phyloP scores from a whole-genome alignment of 2,797 vertebrate species.

The Sebastes trivittatus region DNA sequence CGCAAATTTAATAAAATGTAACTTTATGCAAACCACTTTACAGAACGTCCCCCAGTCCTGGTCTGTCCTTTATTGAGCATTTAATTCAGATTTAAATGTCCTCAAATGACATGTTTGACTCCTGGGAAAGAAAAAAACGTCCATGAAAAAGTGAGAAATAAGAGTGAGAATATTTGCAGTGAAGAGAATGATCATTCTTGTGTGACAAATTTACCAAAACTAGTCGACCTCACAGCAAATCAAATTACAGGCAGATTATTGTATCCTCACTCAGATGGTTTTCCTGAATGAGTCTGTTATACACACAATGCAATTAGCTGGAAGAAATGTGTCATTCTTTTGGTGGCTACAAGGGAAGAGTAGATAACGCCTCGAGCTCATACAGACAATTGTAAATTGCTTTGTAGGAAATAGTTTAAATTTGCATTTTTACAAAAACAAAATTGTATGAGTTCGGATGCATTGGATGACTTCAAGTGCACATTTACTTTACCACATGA shows the following conservation, averaged over 20 bases:
- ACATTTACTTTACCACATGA: not conserved
- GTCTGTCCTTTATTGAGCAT: not conserved
- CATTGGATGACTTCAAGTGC: not conserved
- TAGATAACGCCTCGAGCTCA: not conserved
- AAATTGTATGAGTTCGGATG: not conserved
- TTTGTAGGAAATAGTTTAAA: not conserved
- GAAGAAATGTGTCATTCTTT: slow-evolving; percentile 34
- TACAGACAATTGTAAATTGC: not conserved
- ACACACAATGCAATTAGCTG: slow-evolving; percentile 43
- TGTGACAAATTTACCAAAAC: slow-evolving; percentile 44
- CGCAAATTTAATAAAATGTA: not conserved
- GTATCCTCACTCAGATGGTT: slow-evolving; percentile 31
- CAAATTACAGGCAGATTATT: slow-evolving; percentile 46
- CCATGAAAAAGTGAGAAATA: not conserved
- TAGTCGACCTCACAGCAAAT: slow-evolving; percentile 27
- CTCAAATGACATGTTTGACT: not conserved
- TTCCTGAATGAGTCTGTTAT: slow-evolving; percentile 44
- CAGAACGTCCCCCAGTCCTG: not conserved
- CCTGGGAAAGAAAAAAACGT: not conserved
- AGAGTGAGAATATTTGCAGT: not conserved
- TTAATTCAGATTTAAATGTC: not conserved
- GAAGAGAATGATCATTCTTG: not conserved
- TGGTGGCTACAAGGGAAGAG: slow-evolving; percentile 19
- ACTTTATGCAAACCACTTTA: not conserved
- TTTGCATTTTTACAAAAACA: not conserved